phyloP scores from a whole-genome alignment of 2,797 vertebrate species.

The Sternotherus odoratus region DNA sequence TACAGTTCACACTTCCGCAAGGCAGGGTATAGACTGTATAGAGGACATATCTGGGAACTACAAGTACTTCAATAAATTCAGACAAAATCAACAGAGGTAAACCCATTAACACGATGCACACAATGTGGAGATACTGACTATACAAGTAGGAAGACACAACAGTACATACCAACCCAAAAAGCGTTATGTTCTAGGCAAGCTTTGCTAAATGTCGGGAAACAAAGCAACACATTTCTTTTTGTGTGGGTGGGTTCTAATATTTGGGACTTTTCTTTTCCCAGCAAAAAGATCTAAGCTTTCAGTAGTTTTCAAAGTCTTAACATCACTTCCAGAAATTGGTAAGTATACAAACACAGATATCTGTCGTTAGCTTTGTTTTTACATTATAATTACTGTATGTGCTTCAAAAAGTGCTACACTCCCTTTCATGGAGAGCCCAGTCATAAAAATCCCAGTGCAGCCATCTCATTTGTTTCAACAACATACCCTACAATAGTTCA shows the following conservation, averaged over 20 bases:
- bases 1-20: not conserved
- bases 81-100: not conserved
- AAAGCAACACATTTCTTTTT: not conserved
- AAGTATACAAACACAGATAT: not conserved
- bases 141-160: fast-evolving
- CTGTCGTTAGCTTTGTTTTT: not conserved
- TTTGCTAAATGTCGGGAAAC: not conserved
- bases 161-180: not conserved
- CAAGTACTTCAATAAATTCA: not conserved
- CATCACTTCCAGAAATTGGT: not conserved
- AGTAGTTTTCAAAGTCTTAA: not conserved
- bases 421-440: not conserved
- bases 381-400: fast-evolving
- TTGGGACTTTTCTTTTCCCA: not conserved
- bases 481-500: conserved; percentile 24
- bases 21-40: conserved; percentile 7
- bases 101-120: not conserved
- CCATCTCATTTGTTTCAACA: conserved; percentile 28
- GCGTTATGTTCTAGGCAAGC: not conserved
- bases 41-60: not conserved
- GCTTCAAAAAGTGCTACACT: not conserved
- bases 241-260: not conserved
- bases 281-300: not conserved
- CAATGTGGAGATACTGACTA: fast-evolving
- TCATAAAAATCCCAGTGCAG: not conserved